Percentiles rank a stretch among this genome's conserved stretches.
Conservation (phyloP, 2,113 vertebrate genomes). For the Eleginops maclovinus region DNA sequence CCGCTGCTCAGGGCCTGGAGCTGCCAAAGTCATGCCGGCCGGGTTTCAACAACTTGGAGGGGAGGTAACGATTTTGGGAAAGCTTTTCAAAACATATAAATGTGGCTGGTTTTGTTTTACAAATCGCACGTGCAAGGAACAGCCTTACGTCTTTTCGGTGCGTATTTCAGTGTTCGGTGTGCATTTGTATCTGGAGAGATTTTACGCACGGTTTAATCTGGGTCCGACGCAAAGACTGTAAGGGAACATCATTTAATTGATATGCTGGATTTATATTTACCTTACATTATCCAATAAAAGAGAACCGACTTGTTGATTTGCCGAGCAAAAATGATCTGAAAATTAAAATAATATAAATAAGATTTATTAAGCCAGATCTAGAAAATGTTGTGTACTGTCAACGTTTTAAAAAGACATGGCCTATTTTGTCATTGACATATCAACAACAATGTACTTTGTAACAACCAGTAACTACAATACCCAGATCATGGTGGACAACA, state of each 20-base stretch:
- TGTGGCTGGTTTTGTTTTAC: too few relatives aligned
- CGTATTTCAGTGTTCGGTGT: background rate
- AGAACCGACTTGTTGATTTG: background rate
- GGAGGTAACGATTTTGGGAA: slow-evolving; percentile 72
- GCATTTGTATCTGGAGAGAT: slow-evolving; percentile 9
- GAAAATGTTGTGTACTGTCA: background rate
- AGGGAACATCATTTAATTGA: too few relatives aligned
- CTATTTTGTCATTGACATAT: background rate
- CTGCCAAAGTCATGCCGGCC: slow-evolving; percentile 80
- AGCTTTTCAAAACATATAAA: background rate
- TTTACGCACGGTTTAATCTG: slow-evolving; percentile 42
- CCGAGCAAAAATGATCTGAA: background rate
- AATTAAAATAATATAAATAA: background rate
- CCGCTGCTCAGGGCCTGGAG: slow-evolving; percentile 45
- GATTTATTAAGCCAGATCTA: background rate
- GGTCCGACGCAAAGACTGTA: background rate
- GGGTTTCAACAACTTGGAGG: slow-evolving; percentile 86
- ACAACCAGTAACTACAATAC: background rate
- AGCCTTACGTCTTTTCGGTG: too few relatives aligned
- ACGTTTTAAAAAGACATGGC: background rate
- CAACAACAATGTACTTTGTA: background rate
- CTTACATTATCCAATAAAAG: background rate
- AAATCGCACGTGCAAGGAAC: too few relatives aligned
- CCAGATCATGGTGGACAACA: background rate
- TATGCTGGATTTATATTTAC: background rate